Evolutionary conservation across 1,140 invertebrate genomes (phyloP), one percentile per base, ranked within the genome.

Genomic region (Bemisia tabaci): DNA sequence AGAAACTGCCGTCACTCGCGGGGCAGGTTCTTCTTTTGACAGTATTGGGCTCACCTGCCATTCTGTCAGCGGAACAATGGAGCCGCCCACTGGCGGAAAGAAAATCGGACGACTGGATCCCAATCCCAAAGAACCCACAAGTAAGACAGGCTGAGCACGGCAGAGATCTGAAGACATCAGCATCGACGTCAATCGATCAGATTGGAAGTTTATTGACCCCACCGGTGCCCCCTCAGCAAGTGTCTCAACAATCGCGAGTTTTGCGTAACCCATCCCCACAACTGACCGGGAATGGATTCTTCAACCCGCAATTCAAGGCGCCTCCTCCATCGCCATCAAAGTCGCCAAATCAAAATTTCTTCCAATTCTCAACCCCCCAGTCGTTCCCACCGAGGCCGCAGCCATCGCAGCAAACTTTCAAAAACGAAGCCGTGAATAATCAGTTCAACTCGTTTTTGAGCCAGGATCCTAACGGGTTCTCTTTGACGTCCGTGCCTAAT

Each of bases 141-240:
- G 59, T 48, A 12, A 21, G 62, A 24, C 33, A 48, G 17, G 33
- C 17, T 5, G 33, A 48, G 5, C 17, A 9, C 33, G 33, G 33
- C 33, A 67, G 59, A 59, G 63, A 63, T 59, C 2, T 67, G 1
- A 62, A 67, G 22, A 48, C 66, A 0, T 59, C 22, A n/a, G 33
- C 48, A n/a, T 23, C 65, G 12, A 23, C 60, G 0, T 22, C 61
- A 0, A 24, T 26, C 12, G 68, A 69, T 26, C 64, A 69, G 33
- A 66, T 69, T 12, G 65, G 64, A 21, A 66, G 68, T 64, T 26
- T 69, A 26, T 66, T 69, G n/a, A 69, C 65, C 26, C 68, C 68
- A 17, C 68, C 68, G 1, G 62, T 1, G 11, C 26, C 5, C 63
- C 64, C 1, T 58, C 65, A 17, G 58, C 60, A 0, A 26, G 61